These are phyloP conservation scores for Sycophila texana DNA, from an alignment of 2,888 invertebrate genomes.

Conservation along the genomic window DNA sequence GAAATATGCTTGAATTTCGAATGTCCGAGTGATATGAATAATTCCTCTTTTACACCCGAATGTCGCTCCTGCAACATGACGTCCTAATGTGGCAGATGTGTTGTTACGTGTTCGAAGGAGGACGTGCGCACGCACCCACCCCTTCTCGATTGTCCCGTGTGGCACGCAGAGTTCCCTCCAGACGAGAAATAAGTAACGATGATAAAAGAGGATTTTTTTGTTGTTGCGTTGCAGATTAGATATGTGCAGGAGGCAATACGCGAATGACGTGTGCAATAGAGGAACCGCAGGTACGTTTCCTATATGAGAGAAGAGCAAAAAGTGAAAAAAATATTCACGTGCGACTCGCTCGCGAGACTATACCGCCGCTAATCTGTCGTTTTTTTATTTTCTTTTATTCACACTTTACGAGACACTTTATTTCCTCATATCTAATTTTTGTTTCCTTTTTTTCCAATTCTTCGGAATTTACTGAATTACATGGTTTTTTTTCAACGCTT, in stretches of 20 bases:
- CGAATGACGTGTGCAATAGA: slow-evolving; percentile 97
- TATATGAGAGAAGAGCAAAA: slow-evolving; percentile 52
- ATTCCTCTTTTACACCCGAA: too few species aligned
- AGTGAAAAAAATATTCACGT: slow-evolving; percentile 40
- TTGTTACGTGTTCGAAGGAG: slow-evolving; percentile 23
- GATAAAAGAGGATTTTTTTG: slow-evolving; percentile 76
- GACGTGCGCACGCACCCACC: slow-evolving; percentile 14
- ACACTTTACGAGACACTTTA: slow-evolving; percentile 41
- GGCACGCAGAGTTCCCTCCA: slow-evolving; percentile 53
- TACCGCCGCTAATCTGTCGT: slow-evolving; percentile 13
- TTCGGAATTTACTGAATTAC: background rate
- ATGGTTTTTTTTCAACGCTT: slow-evolving; percentile 30
- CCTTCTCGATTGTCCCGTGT: slow-evolving; percentile 56
- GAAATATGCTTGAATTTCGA: too few species aligned
- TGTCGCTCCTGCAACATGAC: slow-evolving; percentile 4
- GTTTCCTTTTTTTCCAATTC: background rate
- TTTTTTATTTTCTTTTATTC: background rate
- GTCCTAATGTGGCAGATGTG: slow-evolving; percentile 28
- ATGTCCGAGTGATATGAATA: background rate
- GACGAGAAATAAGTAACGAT: slow-evolving; percentile 59
- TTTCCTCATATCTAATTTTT: slow-evolving; percentile 7
- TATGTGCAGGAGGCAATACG: slow-evolving; percentile 97
- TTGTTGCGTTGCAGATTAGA: slow-evolving; percentile 94
- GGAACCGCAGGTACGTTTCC: slow-evolving; percentile 94
- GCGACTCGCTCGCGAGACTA: slow-evolving; percentile 10